A percentile compares a stretch with the other conserved stretches of the same genome.
Evolutionary conservation across 2,113 vertebrate genomes (phyloP).

Genomic region (Catagonus wagneri): DNA sequence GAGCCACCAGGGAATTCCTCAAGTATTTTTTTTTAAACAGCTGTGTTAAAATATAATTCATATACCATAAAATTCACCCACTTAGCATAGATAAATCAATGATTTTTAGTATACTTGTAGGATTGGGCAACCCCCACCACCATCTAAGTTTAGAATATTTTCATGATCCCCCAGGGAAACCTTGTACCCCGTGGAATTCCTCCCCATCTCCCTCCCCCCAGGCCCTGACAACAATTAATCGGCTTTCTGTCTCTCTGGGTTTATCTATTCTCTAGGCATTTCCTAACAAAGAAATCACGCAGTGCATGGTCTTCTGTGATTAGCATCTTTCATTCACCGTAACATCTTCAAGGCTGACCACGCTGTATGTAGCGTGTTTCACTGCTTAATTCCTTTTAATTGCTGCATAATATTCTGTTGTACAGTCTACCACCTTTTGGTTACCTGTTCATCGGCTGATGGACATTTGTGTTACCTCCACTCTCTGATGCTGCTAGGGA

Average conservation of each 20-base stretch:
- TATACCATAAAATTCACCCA: not conserved
- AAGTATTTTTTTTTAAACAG: not conserved
- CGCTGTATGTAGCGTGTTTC: fast-evolving
- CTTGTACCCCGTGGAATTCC: fast-evolving
- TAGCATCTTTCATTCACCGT: not conserved
- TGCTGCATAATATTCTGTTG: not conserved
- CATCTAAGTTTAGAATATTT: not conserved
- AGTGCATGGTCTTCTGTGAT: not conserved
- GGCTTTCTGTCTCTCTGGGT: not conserved
- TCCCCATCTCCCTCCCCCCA: not conserved
- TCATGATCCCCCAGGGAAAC: not conserved
- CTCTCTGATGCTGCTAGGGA: not conserved
- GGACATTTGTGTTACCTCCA: not conserved
- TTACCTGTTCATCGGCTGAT: fast-evolving
- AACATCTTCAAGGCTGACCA: not conserved
- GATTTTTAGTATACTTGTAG: not conserved
- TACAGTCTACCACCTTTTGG: not conserved
- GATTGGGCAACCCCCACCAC: too few relatives aligned
- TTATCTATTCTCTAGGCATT: not conserved
- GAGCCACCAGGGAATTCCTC: too few relatives aligned
- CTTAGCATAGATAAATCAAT: not conserved
- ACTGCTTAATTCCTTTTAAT: not conserved
- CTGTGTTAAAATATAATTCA: not conserved
- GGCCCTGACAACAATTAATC: too few relatives aligned
- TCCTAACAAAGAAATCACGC: fast-evolving